phyloP scores from a whole-genome alignment of 1,140 invertebrate genomes.

The Drosophila lacertosa region DNA sequence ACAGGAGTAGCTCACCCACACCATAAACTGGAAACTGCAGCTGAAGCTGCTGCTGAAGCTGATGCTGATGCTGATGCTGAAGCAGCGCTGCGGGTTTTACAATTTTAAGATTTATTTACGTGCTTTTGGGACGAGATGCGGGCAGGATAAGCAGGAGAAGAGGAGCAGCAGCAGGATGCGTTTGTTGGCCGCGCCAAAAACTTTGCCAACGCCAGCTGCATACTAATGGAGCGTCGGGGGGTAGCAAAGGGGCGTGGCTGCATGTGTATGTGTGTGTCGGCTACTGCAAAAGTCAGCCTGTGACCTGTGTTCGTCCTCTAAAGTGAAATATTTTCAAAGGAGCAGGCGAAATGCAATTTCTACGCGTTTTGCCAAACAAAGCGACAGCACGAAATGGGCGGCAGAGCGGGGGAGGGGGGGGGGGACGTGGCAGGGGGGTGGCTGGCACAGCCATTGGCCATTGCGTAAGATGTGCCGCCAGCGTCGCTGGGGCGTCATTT shows the following conservation, averaged over 20 bases:
- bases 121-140: slow-evolving; percentile 63
- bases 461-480: slow-evolving; percentile 71
- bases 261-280: slow-evolving; percentile 41
- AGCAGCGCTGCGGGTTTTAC: slow-evolving; percentile 74
- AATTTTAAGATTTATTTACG: slow-evolving; percentile 83
- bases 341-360: slow-evolving; percentile 76
- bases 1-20: slow-evolving; percentile 9
- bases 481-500: slow-evolving; percentile 81
- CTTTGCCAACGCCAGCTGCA: slow-evolving; percentile 71
- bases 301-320: slow-evolving; percentile 84
- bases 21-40: too few species aligned
- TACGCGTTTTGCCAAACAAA: slow-evolving; percentile 60
- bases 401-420: background rate
- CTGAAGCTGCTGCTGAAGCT: slow-evolving; percentile 29
- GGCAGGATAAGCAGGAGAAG: slow-evolving; percentile 41
- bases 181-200: slow-evolving; percentile 79
- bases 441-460: slow-evolving; percentile 45
- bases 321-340: slow-evolving; percentile 79
- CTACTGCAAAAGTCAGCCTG: slow-evolving; percentile 76
- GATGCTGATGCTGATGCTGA: too few species aligned
- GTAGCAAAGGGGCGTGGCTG: slow-evolving; percentile 26
- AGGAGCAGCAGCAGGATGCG: slow-evolving; percentile 38
- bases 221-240: slow-evolving; percentile 54
- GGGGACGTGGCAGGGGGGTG: background rate
- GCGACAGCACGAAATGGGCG: slow-evolving; percentile 1